These are phyloP conservation scores for Ammospiza nelsoni DNA, from an alignment of 2,113 vertebrate genomes.

Conservation along the genomic window DNA sequence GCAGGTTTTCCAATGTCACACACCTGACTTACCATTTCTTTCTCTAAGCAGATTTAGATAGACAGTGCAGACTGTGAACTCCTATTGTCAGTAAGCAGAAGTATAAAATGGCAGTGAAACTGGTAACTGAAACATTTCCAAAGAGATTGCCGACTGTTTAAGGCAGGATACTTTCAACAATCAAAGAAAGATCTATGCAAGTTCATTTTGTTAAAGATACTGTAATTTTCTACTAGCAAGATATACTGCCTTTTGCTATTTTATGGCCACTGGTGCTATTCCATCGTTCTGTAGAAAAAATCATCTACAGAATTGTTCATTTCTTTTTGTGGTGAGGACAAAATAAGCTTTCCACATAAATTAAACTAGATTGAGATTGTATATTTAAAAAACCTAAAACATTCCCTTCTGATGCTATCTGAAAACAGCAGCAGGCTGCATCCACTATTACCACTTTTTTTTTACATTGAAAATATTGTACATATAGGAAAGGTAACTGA, in stretches of 20 bases:
- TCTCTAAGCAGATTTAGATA: not conserved
- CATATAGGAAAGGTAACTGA: not conserved
- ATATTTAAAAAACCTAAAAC: not conserved
- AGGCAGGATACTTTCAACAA: not conserved
- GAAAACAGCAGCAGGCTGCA: not conserved
- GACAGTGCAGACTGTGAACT: not conserved
- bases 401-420: not conserved
- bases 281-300: not conserved
- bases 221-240: not conserved
- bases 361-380: not conserved
- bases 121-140: not conserved
- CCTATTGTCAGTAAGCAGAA: not conserved
- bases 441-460: not conserved
- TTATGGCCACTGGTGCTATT: not conserved
- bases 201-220: constrained; percentile 3
- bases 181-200: not conserved
- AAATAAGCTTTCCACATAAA: not conserved
- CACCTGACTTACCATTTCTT: not conserved
- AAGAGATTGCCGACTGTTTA: not conserved
- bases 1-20: not conserved
- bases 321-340: not conserved
- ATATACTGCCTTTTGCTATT: not conserved
- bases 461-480: not conserved
- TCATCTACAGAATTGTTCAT: not conserved
- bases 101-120: not conserved